These are phyloP conservation scores for Cerastis rubricosa DNA, from an alignment of 2,888 invertebrate genomes.

Conservation along the genomic window DNA sequence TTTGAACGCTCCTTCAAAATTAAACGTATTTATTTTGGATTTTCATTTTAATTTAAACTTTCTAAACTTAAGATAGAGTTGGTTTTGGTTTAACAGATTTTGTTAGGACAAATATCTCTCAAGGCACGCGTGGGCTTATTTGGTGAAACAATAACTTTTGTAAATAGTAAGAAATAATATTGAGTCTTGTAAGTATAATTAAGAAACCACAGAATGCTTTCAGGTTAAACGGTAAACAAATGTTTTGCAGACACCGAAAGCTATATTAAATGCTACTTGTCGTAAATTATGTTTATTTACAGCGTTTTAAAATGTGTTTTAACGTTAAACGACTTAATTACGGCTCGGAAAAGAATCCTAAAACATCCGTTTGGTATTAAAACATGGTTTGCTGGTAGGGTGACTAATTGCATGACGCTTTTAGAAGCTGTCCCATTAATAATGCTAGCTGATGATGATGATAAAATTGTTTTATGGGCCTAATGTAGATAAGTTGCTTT, in stretches of 20 bases:
- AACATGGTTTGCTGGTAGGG: slow-evolving; percentile 59
- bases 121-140: slow-evolving; percentile 74
- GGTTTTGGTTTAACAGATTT: slow-evolving; percentile 52
- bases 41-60: slow-evolving; percentile 22
- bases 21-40: slow-evolving; percentile 63
- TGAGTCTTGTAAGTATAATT: slow-evolving; percentile 65
- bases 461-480: slow-evolving; percentile 59
- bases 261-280: slow-evolving; percentile 59
- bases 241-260: slow-evolving; percentile 53
- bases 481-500: slow-evolving; percentile 58
- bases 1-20: slow-evolving; percentile 77
- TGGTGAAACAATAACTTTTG: slow-evolving; percentile 77
- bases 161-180: slow-evolving; percentile 73
- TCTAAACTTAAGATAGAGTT: slow-evolving; percentile 33
- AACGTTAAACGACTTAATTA: slow-evolving; percentile 78
- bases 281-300: slow-evolving; percentile 75
- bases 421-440: slow-evolving; percentile 61
- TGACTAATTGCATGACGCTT: slow-evolving; percentile 63
- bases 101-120: slow-evolving; percentile 56
- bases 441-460: slow-evolving; percentile 51
- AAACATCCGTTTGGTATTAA: slow-evolving; percentile 77
- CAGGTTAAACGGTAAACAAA: slow-evolving; percentile 66
- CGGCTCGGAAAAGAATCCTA: slow-evolving; percentile 72
- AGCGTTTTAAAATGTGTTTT: slow-evolving; percentile 74
- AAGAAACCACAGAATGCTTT: slow-evolving; percentile 70